Base-by-base conservation (phyloP, 2,888 invertebrate species). In the Cryptops parisi region DNA sequence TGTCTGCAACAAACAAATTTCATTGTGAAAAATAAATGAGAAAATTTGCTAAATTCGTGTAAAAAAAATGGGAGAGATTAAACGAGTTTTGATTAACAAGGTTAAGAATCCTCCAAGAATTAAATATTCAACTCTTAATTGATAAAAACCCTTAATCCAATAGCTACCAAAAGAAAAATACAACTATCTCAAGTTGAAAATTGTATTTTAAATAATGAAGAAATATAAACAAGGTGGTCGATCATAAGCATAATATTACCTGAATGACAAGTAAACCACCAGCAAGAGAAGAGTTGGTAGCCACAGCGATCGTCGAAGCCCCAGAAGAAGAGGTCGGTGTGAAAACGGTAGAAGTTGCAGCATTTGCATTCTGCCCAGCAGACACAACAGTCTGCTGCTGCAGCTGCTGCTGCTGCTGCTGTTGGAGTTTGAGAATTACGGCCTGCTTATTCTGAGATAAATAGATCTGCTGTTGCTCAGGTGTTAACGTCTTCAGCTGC, bases 401-500 rank as follows among this genome's bases (percentile, higher is more conserved):
- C 33, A 56, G 56, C 22, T 53, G 57, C 19, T 47, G 54, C 38
- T 58, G 58, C 19, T 47, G 54, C 38, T 58, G 58, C 33, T 58
- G 56, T 24, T 53, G 57, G 26, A 63, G 50, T 46, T 62, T 59
- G 22, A 64, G 61, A 41, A 62, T 55, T 5, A 60, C 48, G 15
- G 56, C 54, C 40, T 56, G 57, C 56, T 67, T 64, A n/a, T 54
- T 54, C 15, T 55, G 54, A 19, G 39, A 33, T 9, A 64, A 57
- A 52, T 64, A 64, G 49, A 60, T n/a, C 52, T 65, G 62, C 54
- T 65, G 66, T 54, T 66, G 64, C 26, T 65, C 66, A 24, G 62
- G 62, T 1, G 64, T 60, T 61, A 65, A 61, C 44, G 60, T 59
- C 23, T 63, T 58, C 49, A 65, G 53, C 52, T 62, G 61, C 5